Percentiles rank a stretch among this genome's conserved stretches.
These are phyloP conservation scores for Orientallactaga bullata DNA, from an alignment of 2,113 vertebrate species.

Conservation along the genomic window DNA sequence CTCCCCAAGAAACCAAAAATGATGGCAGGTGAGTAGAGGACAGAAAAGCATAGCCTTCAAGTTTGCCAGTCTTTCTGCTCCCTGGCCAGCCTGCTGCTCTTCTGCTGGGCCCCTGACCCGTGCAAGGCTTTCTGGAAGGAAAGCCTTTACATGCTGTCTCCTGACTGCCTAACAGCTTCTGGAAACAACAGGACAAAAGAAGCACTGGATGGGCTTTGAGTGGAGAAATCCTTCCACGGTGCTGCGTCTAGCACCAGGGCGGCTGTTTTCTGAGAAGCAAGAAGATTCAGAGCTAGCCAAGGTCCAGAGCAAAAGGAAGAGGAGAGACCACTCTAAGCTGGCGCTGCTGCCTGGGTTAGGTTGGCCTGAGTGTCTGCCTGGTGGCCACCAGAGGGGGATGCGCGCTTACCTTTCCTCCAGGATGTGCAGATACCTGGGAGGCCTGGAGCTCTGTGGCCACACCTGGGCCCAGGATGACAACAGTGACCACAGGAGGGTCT, in stretches of 20 bases:
- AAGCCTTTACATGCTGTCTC: neutral
- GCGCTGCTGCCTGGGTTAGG: neutral
- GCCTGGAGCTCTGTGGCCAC: neutral
- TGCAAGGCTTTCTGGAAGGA: neutral
- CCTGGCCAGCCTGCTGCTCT: neutral
- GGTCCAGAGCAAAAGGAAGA: neutral
- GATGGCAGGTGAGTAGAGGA: no score
- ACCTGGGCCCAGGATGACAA: neutral
- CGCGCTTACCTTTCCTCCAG: neutral
- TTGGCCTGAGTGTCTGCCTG: neutral
- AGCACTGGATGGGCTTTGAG: neutral
- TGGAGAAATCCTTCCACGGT: neutral
- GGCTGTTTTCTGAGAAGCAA: neutral
- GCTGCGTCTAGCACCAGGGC: neutral
- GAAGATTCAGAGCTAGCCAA: accelerated
- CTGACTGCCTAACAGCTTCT: neutral
- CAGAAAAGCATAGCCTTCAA: no score
- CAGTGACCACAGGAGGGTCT: neutral
- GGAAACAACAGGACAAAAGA: neutral
- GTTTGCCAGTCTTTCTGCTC: no score
- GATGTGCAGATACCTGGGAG: accelerated
- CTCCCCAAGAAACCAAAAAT: neutral
- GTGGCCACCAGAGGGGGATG: constrained; percentile 47
- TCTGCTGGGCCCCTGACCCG: no score
- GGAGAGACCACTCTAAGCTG: no score